These are phyloP conservation scores for Tychaedon coryphoeus DNA, from an alignment of 2,113 vertebrate genomes.

Conservation along the genomic window DNA sequence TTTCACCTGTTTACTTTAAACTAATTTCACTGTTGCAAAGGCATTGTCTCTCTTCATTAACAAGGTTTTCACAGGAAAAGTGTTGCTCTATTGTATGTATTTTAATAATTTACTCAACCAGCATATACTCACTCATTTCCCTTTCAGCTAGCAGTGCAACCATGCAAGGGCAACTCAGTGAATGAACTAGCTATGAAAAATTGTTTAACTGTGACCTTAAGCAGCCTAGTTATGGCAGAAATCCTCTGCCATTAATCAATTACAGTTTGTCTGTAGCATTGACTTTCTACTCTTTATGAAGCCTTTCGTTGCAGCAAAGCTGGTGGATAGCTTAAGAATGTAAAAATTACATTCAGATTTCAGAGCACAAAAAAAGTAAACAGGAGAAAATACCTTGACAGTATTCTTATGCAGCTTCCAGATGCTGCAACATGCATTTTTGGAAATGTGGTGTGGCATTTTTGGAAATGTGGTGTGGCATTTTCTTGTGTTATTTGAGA, in stretches of 20 bases:
- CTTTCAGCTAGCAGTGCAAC: neutral
- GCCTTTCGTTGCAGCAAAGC: neutral
- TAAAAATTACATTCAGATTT: neutral
- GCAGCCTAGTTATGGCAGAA: neutral
- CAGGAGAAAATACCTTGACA: neutral
- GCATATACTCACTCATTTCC: neutral
- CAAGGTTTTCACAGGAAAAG: neutral
- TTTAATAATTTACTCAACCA: slow-evolving; percentile 25
- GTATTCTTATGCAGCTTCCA: slow-evolving; percentile 6
- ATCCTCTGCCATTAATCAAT: neutral
- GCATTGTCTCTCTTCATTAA: neutral
- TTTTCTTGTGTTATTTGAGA: slow-evolving; percentile 33
- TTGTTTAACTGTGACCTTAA: slow-evolving; percentile 17
- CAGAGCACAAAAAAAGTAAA: neutral
- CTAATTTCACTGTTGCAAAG: neutral
- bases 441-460: neutral
- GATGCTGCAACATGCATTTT: neutral
- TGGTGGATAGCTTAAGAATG: neutral
- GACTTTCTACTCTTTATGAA: neutral
- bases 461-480: neutral
- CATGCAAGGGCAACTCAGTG: neutral
- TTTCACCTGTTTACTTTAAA: neutral
- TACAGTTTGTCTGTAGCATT: neutral
- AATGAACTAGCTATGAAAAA: slow-evolving; percentile 11
- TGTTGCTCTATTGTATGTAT: neutral